Percentiles rank a stretch among this genome's conserved stretches.
Conservation (phyloP, 2,113 vertebrate species). For the Noctilio leporinus region DNA sequence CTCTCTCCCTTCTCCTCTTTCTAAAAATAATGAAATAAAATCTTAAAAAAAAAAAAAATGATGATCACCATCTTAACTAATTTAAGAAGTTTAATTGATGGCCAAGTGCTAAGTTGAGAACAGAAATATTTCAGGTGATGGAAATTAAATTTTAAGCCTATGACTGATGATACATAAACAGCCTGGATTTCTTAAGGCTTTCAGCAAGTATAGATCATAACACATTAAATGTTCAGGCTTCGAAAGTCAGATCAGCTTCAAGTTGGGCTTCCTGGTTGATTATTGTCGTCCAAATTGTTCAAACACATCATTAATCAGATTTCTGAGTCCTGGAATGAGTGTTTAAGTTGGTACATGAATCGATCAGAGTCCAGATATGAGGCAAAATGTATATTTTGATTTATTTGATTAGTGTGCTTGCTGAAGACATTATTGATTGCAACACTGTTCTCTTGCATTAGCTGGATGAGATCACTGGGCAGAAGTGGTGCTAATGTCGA, state of each 20-base stretch:
- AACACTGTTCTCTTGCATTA: neutral
- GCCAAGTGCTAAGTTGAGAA: neutral
- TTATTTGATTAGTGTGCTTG: constrained; percentile 39
- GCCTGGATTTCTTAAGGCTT: constrained; percentile 38
- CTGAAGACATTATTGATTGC: constrained; percentile 5
- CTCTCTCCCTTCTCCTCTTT: too few relatives aligned
- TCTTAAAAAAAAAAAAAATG: too few relatives aligned
- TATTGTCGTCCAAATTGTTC: constrained; percentile 52
- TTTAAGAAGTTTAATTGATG: neutral
- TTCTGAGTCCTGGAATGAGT: constrained; percentile 9
- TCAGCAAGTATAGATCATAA: constrained; percentile 41
- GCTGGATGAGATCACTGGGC: neutral
- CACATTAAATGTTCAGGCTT: constrained; percentile 37
- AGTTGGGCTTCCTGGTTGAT: constrained; percentile 46
- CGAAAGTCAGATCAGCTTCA: constrained; percentile 33
- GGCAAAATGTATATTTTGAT: constrained; percentile 29
- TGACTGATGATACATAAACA: constrained; percentile 1
- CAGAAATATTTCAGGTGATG: constrained; percentile 5
- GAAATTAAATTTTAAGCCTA: constrained; percentile 46
- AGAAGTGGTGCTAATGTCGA: neutral
- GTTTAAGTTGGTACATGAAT: constrained; percentile 28
- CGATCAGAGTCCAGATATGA: constrained; percentile 20
- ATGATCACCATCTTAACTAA: neutral
- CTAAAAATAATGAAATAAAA: too few relatives aligned
- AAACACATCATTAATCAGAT: constrained; percentile 50